Percentiles rank a stretch among this genome's conserved stretches.
These are phyloP conservation scores for Drosophila lacertosa DNA, from an alignment of 1,140 invertebrate genomes.

Conservation along the genomic window DNA sequence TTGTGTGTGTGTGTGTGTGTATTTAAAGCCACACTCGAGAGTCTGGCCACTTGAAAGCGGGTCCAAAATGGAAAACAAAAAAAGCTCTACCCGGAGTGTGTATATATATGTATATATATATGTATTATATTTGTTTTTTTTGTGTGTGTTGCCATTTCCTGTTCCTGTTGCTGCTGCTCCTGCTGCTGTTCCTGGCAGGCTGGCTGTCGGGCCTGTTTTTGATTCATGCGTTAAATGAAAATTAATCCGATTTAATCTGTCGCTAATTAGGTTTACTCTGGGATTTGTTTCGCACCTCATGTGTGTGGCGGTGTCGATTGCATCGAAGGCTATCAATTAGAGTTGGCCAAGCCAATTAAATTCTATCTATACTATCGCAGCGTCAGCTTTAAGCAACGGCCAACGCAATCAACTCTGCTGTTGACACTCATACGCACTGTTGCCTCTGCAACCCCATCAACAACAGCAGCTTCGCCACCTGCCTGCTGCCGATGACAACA, in stretches of 20 bases:
- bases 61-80: slow-evolving; percentile 6
- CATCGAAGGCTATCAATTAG: slow-evolving; percentile 37
- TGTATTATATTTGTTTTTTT: no score
- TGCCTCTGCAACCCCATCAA: slow-evolving; percentile 35
- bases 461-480: slow-evolving; percentile 1
- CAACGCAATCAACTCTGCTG: slow-evolving; percentile 66
- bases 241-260: slow-evolving; percentile 83
- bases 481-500: slow-evolving; percentile 73
- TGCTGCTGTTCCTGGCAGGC: slow-evolving; percentile 33
- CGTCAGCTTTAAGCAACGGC: slow-evolving; percentile 15
- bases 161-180: no score
- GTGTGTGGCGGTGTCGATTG: slow-evolving; percentile 20
- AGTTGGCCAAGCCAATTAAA: slow-evolving; percentile 28
- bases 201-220: slow-evolving; percentile 68
- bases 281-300: slow-evolving; percentile 77
- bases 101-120: slow-evolving; percentile 3
- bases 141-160: slow-evolving; percentile 28
- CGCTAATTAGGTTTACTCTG: slow-evolving; percentile 83
- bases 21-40: slow-evolving; percentile 67
- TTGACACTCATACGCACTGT: slow-evolving; percentile 82
- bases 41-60: slow-evolving; percentile 43
- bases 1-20: slow-evolving; percentile 56
- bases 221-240: slow-evolving; percentile 82
- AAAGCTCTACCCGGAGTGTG: slow-evolving; percentile 2
- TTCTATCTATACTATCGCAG: slow-evolving; percentile 3